Percentiles rank a stretch among this genome's conserved stretches.
phyloP scores from a whole-genome alignment of 1,140 invertebrate species.

The Triops cancriformis region DNA sequence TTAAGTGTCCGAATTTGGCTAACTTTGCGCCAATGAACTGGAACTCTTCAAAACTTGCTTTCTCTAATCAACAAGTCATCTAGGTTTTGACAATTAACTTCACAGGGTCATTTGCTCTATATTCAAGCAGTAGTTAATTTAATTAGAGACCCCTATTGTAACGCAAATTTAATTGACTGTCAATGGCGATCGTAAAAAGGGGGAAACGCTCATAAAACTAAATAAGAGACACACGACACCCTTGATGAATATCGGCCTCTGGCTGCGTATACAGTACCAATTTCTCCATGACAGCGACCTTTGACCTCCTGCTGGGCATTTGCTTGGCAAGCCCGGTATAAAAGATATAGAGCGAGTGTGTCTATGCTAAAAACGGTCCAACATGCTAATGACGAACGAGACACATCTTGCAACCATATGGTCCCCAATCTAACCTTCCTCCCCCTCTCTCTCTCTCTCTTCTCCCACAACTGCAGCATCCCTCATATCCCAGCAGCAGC shows the following conservation, averaged over 20 bases:
- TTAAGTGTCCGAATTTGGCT: too few relatives aligned
- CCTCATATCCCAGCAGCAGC: not conserved
- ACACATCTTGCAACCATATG: conserved; percentile 13
- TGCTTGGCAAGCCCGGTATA: too few relatives aligned
- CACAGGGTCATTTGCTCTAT: too few relatives aligned
- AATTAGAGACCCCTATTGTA: too few relatives aligned
- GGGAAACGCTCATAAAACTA: not conserved
- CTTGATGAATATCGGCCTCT: not conserved
- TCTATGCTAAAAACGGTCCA: not conserved
- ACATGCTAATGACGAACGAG: not conserved
- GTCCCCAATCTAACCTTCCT: not conserved
- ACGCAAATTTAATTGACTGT: too few relatives aligned
- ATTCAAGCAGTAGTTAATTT: too few relatives aligned
- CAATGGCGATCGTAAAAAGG: too few relatives aligned
- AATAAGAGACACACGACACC: not conserved
- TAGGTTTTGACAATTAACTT: too few relatives aligned
- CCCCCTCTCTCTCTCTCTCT: too few relatives aligned
- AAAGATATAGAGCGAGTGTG: not conserved
- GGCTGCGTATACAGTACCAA: not conserved
- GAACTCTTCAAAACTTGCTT: too few relatives aligned
- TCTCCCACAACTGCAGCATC: not conserved
- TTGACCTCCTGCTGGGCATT: not conserved
- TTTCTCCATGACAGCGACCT: not conserved
- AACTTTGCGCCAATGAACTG: too few relatives aligned
- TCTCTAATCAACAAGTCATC: too few relatives aligned